A percentile compares a stretch with the other conserved stretches of the same genome.
These are phyloP conservation scores for Pammene aurita DNA, from an alignment of 2,888 invertebrate species.

Conservation along the genomic window DNA sequence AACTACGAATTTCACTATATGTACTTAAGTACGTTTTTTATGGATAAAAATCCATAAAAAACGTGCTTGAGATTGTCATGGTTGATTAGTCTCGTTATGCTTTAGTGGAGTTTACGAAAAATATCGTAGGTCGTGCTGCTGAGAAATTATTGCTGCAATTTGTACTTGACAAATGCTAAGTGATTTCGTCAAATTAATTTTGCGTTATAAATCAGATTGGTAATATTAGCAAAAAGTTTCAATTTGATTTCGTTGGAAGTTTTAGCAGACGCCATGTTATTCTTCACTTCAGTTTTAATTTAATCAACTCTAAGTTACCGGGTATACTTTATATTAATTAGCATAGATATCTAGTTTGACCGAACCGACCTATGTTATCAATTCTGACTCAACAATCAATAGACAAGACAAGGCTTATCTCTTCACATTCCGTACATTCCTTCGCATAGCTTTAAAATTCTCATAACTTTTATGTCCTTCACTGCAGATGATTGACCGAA, in stretches of 20 bases:
- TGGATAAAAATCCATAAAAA: constrained; percentile 26
- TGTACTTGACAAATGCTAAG: constrained; percentile 21
- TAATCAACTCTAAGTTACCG: not conserved
- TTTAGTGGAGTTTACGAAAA: constrained; percentile 59
- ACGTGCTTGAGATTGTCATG: constrained; percentile 34
- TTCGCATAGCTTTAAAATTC: not conserved
- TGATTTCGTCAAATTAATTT: constrained; percentile 31
- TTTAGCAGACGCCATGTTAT: not conserved
- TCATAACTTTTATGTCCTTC: constrained; percentile 6
- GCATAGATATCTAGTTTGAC: not conserved
- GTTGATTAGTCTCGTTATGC: constrained; percentile 44
- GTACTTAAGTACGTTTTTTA: constrained; percentile 27
- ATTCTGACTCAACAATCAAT: constrained; percentile 12
- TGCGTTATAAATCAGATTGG: not conserved
- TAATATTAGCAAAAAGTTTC: not conserved
- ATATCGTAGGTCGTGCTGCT: constrained; percentile 42
- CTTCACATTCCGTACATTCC: constrained; percentile 23
- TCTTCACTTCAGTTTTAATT: not conserved
- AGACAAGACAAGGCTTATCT: constrained; percentile 23
- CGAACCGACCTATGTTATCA: constrained; percentile 19
- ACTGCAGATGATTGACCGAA: constrained; percentile 15
- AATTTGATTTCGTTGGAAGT: not conserved
- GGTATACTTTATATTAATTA: not conserved
- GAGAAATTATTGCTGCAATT: constrained; percentile 42
- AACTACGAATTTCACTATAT: constrained; percentile 3